Evolutionary conservation across 2,888 invertebrate species (phyloP).

Genomic region (Chymomyza fuscimana): DNA sequence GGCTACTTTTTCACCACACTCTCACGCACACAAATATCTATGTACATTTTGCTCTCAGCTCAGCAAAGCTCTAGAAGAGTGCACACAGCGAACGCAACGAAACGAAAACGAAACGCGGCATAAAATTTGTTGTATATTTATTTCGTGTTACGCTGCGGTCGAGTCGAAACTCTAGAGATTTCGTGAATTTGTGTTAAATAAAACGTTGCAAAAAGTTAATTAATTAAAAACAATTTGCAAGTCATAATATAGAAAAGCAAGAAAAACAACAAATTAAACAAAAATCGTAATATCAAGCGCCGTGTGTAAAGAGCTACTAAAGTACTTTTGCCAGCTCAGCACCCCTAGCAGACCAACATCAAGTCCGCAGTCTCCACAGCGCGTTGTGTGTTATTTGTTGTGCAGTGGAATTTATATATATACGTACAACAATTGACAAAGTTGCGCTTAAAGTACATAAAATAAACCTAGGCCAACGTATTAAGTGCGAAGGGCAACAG

Average conservation of each 20-base stretch:
- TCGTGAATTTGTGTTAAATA: slow-evolving; percentile 42
- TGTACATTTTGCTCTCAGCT: too few relatives aligned
- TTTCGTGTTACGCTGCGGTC: slow-evolving; percentile 52
- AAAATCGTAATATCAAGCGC: neutral
- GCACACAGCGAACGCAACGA: slow-evolving; percentile 24
- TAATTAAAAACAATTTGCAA: neutral
- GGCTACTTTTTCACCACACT: neutral
- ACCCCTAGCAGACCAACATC: slow-evolving; percentile 42
- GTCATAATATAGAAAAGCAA: neutral
- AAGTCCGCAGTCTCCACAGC: slow-evolving; percentile 36
- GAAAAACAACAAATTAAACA: slow-evolving; percentile 18
- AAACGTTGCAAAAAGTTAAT: slow-evolving; percentile 34
- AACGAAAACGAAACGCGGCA: slow-evolving; percentile 50
- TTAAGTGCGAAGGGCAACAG: neutral
- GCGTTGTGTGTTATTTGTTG: slow-evolving; percentile 35
- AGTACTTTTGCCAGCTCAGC: slow-evolving; percentile 27
- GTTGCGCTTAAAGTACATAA: slow-evolving; percentile 15
- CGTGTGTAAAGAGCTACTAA: neutral
- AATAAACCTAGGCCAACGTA: slow-evolving; percentile 4
- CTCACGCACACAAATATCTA: neutral
- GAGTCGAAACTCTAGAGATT: slow-evolving; percentile 28
- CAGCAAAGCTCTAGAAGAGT: too few relatives aligned
- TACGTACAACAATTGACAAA: neutral
- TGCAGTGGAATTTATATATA: slow-evolving; percentile 39
- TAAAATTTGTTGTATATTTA: slow-evolving; percentile 56